Evolutionary conservation across 1,140 invertebrate genomes (phyloP).

Genomic region (Littorina saxatilis): DNA sequence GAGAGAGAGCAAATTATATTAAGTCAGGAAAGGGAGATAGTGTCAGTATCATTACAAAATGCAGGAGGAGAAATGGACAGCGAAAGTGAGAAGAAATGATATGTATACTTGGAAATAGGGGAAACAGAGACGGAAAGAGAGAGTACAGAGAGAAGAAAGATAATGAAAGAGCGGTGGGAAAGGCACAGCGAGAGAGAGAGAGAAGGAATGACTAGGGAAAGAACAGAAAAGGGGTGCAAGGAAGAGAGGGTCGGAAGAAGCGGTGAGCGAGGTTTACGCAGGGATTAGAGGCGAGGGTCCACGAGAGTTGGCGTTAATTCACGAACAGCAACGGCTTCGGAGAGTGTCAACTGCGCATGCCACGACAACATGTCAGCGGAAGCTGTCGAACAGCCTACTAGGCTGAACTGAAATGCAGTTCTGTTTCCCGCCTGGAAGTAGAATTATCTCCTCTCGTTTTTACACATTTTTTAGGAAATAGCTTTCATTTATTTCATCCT

Average conservation of each 20-base stretch:
- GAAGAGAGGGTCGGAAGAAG: neutral
- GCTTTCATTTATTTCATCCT: too few species aligned
- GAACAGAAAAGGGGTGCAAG: neutral
- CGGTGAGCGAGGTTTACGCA: neutral
- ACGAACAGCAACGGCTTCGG: neutral
- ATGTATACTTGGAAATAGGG: neutral
- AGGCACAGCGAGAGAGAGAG: slow-evolving; percentile 8
- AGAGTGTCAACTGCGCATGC: neutral
- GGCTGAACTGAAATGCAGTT: too few species aligned
- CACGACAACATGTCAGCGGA: neutral
- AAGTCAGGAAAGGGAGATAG: too few species aligned
- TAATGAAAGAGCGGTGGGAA: neutral
- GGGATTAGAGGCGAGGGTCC: too few species aligned
- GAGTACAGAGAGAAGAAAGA: neutral
- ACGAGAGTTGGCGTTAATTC: neutral
- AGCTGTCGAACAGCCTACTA: neutral
- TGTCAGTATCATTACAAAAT: too few species aligned
- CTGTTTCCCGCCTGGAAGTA: too few species aligned
- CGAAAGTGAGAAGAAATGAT: neutral
- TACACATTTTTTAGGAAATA: too few species aligned
- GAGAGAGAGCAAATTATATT: neutral
- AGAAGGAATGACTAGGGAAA: neutral
- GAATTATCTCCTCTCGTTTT: too few species aligned
- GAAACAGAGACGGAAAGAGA: slow-evolving; percentile 1
- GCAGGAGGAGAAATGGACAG: neutral